Percentiles rank a stretch among this genome's conserved stretches.
Evolutionary conservation across 2,113 vertebrate genomes (phyloP).

Genomic region (Elaphurus davidianus): DNA sequence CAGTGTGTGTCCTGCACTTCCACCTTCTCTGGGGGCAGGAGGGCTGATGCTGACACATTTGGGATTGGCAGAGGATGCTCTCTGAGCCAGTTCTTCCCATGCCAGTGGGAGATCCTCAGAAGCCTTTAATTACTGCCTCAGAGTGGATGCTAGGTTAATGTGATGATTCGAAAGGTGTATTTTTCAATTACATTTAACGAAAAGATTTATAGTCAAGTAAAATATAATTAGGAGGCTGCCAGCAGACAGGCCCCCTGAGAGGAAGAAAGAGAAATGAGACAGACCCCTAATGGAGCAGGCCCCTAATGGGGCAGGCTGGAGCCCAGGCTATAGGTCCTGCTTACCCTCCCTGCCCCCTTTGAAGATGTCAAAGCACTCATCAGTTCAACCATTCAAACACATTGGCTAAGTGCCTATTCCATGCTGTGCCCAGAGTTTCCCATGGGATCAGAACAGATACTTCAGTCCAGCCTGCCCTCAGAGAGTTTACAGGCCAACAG

Average conservation of each 20-base stretch:
- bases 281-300: conserved; percentile 6
- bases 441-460: neutral
- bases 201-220: conserved; percentile 72
- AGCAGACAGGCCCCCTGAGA: conserved; percentile 44
- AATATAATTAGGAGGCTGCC: conserved; percentile 72
- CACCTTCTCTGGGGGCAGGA: neutral
- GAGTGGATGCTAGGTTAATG: conserved; percentile 67
- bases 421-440: neutral
- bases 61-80: neutral
- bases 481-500: neutral
- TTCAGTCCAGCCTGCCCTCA: neutral
- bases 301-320: neutral
- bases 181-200: conserved; percentile 76
- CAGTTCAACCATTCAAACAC: neutral
- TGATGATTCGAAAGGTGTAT: conserved; percentile 74
- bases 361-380: neutral
- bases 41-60: neutral
- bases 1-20: neutral
- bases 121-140: conserved; percentile 73
- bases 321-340: neutral
- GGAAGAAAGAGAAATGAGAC: conserved; percentile 49
- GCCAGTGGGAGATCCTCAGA: conserved; percentile 43
- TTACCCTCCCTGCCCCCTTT: neutral
- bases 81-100: neutral
- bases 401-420: neutral